Base-by-base conservation (phyloP, 2,797 vertebrate genomes). In the Galagoides demidoff region DNA sequence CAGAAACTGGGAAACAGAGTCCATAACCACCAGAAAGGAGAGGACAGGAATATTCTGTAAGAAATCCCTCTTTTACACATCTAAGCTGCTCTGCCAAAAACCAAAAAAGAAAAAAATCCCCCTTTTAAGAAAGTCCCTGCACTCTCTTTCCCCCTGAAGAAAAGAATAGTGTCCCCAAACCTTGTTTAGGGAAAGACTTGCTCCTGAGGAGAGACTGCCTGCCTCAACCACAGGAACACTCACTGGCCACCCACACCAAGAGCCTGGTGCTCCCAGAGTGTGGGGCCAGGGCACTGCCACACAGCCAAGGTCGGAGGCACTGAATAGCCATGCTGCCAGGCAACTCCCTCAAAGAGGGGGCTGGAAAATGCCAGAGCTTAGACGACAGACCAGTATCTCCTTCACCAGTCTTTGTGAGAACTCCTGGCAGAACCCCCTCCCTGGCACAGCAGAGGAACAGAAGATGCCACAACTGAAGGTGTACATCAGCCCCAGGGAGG, bases 261-360 rank as follows among this genome's bases (percentile, higher is more conserved):
- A 76, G 22, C 14, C 17, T 8, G 25, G 45, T 55, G 45, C 52
- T 61, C 19, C 34, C 76, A 49, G 66, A 27, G 27, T n/a, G 39
- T 1, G 6, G 2, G 8, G 1, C 52, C 49, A 61, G 29, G 59
- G 8, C 59, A 39, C n/a, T 27, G 20, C 31, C 39, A 31, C 27
- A 3, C 3, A 17, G 34, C 52, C 34, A 2, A 5, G 31, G 39
- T 76, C 49, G 20, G 22, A 39, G 29, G n/a, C 7, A 23, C 49
- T 12, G n/a, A 37, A 20, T 22, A 61, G 7, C 8, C 0, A 3
- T n/a, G 31, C 1, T 29, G 16, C 6, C 19, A 14, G 11, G 7
- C 31, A 13, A 66, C 29, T 82, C 27, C 52, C 84, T 34, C 59
- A n/a, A 88, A 63, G 11, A 55, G 43, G 55, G 37, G 31, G 11